A percentile compares a stretch with the other conserved stretches of the same genome.
phyloP scores from a whole-genome alignment of 2,888 invertebrate species.

The Tetanocera ferruginea region DNA sequence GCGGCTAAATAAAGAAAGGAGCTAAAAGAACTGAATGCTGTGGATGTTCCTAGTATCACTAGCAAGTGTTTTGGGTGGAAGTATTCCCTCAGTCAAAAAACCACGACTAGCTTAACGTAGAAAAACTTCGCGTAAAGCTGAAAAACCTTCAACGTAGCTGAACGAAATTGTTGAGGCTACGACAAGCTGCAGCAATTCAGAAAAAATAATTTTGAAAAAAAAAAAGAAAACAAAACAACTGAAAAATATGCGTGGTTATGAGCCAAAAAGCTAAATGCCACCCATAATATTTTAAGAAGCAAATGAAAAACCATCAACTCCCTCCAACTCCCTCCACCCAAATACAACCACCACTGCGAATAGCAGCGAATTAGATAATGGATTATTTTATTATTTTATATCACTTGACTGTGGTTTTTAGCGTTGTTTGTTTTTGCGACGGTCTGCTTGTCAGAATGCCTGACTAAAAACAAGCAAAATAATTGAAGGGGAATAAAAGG shows the following conservation, averaged over 20 bases:
- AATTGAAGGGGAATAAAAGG: not conserved
- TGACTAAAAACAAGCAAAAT: not conserved
- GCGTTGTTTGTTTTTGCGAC: not conserved
- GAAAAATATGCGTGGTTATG: slow-evolving; percentile 30
- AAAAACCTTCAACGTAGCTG: too few species aligned
- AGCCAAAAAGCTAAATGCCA: slow-evolving; percentile 15
- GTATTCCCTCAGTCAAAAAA: slow-evolving; percentile 36
- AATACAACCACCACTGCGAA: too few species aligned
- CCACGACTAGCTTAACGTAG: slow-evolving; percentile 32
- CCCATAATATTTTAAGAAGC: not conserved
- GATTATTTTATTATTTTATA: slow-evolving; percentile 40
- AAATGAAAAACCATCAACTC: not conserved
- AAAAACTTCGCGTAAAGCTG: not conserved
- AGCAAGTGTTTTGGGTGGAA: not conserved
- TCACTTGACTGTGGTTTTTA: slow-evolving; percentile 6
- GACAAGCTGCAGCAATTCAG: not conserved
- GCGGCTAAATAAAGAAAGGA: not conserved
- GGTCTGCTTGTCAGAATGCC: not conserved
- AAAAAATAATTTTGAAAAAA: too few species aligned
- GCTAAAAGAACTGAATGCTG: not conserved
- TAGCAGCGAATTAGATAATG: slow-evolving; percentile 41
- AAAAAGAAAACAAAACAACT: not conserved
- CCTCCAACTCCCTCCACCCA: not conserved
- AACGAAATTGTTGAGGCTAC: not conserved
- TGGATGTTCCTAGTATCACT: not conserved